These are phyloP conservation scores for Steromphala cineraria DNA, from an alignment of 2,888 invertebrate genomes.

Conservation along the genomic window DNA sequence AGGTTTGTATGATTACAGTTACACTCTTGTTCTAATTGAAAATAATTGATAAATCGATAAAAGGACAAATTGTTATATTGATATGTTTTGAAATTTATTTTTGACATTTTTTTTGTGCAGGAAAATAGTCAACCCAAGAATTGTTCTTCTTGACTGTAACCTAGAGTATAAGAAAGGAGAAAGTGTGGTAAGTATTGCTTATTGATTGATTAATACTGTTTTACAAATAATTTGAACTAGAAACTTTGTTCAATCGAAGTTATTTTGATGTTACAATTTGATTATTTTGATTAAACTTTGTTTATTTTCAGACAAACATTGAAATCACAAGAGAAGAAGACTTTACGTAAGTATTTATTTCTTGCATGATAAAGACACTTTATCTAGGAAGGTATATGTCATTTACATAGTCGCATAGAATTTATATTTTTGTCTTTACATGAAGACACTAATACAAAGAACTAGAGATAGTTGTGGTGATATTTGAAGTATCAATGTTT, in stretches of 20 bases:
- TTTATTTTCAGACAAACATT: constrained; percentile 86
- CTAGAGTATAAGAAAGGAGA: constrained; percentile 99
- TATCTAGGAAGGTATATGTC: too few species aligned
- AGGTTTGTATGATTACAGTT: constrained; percentile 68
- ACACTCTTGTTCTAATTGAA: not conserved
- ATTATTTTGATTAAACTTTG: not conserved
- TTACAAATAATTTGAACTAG: too few species aligned
- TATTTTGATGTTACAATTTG: not conserved
- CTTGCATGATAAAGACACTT: too few species aligned
- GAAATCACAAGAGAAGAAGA: constrained; percentile 96
- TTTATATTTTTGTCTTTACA: too few species aligned
- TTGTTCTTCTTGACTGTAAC: constrained; percentile 94
- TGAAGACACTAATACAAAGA: too few species aligned
- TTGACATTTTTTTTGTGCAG: constrained; percentile 74
- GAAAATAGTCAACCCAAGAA: constrained; percentile 94
- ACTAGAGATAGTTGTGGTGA: too few species aligned
- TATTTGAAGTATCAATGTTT: too few species aligned
- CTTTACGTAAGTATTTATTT: constrained; percentile 79
- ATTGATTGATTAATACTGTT: not conserved
- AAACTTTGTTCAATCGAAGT: not conserved
- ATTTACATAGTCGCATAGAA: too few species aligned
- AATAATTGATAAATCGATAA: not conserved
- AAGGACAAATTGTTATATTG: constrained; percentile 17
- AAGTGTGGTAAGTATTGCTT: constrained; percentile 80
- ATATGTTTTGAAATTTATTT: not conserved